A percentile compares a stretch with the other conserved stretches of the same genome.
Conservation (phyloP, 1,140 invertebrate species). For the Caenorhabditis brenneri region DNA sequence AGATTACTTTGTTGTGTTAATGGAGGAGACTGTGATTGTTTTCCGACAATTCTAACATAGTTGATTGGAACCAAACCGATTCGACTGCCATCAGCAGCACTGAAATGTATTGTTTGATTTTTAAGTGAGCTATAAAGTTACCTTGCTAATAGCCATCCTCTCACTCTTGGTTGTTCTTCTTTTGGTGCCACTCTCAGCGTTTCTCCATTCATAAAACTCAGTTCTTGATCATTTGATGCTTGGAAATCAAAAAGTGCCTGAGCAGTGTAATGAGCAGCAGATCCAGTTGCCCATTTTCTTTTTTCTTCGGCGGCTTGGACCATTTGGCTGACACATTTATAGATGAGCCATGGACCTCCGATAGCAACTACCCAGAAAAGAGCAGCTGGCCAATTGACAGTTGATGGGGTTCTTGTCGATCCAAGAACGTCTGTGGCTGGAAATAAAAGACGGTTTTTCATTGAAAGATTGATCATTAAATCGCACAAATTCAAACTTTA, state of each 20-base stretch:
- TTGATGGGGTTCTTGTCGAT: constrained; percentile 64
- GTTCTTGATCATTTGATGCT: constrained; percentile 78
- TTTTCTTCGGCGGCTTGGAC: constrained; percentile 62
- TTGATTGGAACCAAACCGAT: constrained; percentile 74
- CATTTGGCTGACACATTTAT: constrained; percentile 79
- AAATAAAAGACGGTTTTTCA: too few relatives aligned
- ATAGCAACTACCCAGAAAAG: constrained; percentile 85
- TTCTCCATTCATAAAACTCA: constrained; percentile 81
- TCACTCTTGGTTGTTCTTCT: constrained; percentile 78
- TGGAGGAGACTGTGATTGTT: constrained; percentile 55
- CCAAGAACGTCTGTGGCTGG: constrained; percentile 66
- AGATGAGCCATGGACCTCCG: constrained; percentile 88
- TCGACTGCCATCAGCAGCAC: constrained; percentile 71
- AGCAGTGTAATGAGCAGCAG: constrained; percentile 78
- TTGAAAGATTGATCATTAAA: too few relatives aligned
- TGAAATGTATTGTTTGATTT: constrained; percentile 20
- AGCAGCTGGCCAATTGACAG: constrained; percentile 75
- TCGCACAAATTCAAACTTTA: too few relatives aligned
- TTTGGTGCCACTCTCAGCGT: constrained; percentile 82
- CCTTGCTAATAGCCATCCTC: constrained; percentile 73
- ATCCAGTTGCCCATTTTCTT: constrained; percentile 76
- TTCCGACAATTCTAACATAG: constrained; percentile 72
- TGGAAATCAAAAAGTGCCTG: constrained; percentile 81
- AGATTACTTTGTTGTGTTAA: constrained; percentile 30
- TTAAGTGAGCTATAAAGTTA: neutral